These are phyloP conservation scores for Acanthochromis polyacanthus DNA, from an alignment of 2,113 vertebrate species.

Conservation along the genomic window DNA sequence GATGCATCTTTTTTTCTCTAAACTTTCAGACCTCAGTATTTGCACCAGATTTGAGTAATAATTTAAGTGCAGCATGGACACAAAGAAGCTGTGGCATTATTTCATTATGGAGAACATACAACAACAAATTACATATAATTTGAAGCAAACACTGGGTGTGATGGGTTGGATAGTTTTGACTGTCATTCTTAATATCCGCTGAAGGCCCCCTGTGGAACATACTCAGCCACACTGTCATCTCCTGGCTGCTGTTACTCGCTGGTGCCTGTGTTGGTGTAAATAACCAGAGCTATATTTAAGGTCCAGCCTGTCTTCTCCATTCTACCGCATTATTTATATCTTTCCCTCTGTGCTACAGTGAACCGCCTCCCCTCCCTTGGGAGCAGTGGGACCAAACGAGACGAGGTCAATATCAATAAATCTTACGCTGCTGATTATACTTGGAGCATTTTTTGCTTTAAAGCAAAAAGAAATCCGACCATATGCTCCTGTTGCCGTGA, in stretches of 20 bases:
- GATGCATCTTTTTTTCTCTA: background rate
- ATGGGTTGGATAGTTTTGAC: background rate
- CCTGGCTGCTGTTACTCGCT: slow-evolving; percentile 61
- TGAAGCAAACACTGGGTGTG: background rate
- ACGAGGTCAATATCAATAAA: slow-evolving; percentile 51
- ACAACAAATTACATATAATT: background rate
- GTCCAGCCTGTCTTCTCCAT: slow-evolving; percentile 56
- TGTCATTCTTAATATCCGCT: slow-evolving; percentile 11
- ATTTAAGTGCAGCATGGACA: no score
- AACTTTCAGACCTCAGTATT: background rate
- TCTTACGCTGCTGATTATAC: slow-evolving; percentile 29
- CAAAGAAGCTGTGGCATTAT: no score
- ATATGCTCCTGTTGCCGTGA: background rate
- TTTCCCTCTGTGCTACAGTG: slow-evolving; percentile 20
- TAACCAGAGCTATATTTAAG: slow-evolving; percentile 79
- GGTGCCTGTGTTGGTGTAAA: slow-evolving; percentile 65
- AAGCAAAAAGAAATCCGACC: slow-evolving; percentile 13
- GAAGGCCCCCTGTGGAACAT: slow-evolving; percentile 5
- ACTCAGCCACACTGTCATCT: slow-evolving; percentile 27
- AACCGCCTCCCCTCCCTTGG: background rate
- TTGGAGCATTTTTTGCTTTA: background rate
- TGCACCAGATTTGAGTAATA: background rate
- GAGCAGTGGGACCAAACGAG: slow-evolving; percentile 22
- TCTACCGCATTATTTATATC: slow-evolving; percentile 76
- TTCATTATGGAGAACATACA: no score